Percentiles rank a stretch among this genome's conserved stretches.
phyloP scores from a whole-genome alignment of 2,888 invertebrate genomes.

The Acanthosepion lycidas region DNA sequence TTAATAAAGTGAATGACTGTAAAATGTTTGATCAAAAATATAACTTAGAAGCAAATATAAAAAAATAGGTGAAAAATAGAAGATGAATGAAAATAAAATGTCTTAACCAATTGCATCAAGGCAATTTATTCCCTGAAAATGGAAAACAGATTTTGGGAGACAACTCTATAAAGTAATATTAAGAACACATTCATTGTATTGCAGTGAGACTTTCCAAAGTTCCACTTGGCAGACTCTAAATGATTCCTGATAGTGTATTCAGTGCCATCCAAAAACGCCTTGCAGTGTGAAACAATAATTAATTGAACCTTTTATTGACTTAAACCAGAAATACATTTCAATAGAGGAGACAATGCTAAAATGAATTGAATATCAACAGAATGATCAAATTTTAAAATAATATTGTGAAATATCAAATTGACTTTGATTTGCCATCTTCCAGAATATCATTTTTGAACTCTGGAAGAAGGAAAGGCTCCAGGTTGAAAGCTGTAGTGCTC shows the following conservation, averaged over 20 bases:
- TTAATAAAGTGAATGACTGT: too few species aligned
- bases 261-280: background rate
- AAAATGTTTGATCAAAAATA: too few species aligned
- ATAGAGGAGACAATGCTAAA: background rate
- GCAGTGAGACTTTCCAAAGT: background rate
- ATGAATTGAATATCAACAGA: background rate
- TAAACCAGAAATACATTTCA: background rate
- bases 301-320: constrained; percentile 33
- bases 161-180: background rate
- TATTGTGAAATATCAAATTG: background rate
- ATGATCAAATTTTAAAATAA: background rate
- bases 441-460: background rate
- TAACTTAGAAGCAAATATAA: too few species aligned
- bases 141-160: background rate
- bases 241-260: background rate
- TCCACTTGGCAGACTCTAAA: background rate
- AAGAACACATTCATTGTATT: background rate
- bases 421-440: constrained; percentile 11
- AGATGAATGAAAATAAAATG: too few species aligned
- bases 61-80: too few species aligned
- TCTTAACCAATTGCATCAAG: background rate
- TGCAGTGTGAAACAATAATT: background rate
- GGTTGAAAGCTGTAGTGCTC: background rate
- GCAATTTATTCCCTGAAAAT: background rate
- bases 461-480: background rate